Base-by-base conservation (phyloP, 1,140 invertebrate species). In the Drosophila burlai region DNA sequence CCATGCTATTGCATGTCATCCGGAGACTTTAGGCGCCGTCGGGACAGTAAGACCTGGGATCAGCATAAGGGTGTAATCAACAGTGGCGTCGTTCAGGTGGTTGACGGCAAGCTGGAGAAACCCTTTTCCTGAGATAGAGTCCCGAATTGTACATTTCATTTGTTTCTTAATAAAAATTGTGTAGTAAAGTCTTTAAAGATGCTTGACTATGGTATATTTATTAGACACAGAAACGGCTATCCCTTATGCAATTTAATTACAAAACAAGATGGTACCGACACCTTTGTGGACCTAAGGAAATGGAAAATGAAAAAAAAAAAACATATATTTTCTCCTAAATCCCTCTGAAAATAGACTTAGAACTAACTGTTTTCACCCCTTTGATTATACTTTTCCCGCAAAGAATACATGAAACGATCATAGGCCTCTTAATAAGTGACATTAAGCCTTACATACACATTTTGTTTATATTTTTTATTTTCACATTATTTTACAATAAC, bases 1-100 rank as follows among this genome's bases (percentile, higher is more conserved):
- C 92, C 92, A 21, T 92, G 92, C 57, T 92, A 92, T 61, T 93
- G 92, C 64, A 81, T 92, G 77, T 80, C 81, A 16, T 83, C 87
- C 46, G 47, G 54, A 2, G 91, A 92, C 31, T 89, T 80, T 31
- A 21, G 91, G n/a, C 59, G 83, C 0, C 79, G 91, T 6, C 76
- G 91, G 9, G 81, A 84, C 3, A 86, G 54, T 31, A 83, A 81
- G 40, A 24, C 49, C 9, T 15, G 24, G 5, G 18, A 38, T 43
- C 67, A 68, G 11, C 40, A 46, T 0, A 54, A 45, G 9, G 54
- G 38, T 7, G 54, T 83, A 1, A 60, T 89, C 45, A 71, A 74
- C 6, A 76, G 71, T 31, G 67, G 79, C 3, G 65, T 80, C 2
- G 59, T 87, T 5, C 78, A 90, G 34, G 59, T 92, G 31, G 74